Conservation (phyloP, 2,113 vertebrate species). For the Galeopterus variegatus region DNA sequence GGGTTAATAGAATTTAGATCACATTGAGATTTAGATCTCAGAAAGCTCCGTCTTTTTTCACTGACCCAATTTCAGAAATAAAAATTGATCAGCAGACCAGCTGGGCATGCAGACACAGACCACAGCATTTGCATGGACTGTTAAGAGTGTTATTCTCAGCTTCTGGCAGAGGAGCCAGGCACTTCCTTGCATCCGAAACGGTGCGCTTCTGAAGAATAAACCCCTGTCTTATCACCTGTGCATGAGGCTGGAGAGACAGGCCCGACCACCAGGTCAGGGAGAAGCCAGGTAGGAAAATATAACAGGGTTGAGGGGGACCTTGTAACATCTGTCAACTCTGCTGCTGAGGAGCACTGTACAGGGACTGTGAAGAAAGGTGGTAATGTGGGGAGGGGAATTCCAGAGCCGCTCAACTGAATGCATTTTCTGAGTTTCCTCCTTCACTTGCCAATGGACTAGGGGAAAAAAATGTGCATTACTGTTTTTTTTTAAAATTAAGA, state of each 20-base stretch:
- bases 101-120: slow-evolving; percentile 76
- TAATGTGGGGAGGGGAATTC: not conserved
- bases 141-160: slow-evolving; percentile 71
- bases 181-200: not conserved
- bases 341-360: not conserved
- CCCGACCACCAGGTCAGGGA: too few relatives aligned
- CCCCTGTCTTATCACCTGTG: not conserved
- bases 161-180: slow-evolving; percentile 55
- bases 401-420: not conserved
- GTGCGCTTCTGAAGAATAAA: not conserved
- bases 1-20: not conserved
- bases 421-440: not conserved
- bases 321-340: fast-evolving
- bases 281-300: too few relatives aligned
- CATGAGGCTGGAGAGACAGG: not conserved
- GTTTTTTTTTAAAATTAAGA: not conserved
- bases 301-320: fast-evolving
- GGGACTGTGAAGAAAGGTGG: not conserved
- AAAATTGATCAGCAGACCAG: slow-evolving; percentile 77
- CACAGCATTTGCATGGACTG: slow-evolving; percentile 71
- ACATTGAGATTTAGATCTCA: not conserved
- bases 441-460: slow-evolving; percentile 29
- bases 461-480: slow-evolving; percentile 33
- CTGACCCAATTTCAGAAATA: slow-evolving; percentile 81
- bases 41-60: slow-evolving; percentile 47